Evolutionary conservation across 2,888 invertebrate species (phyloP).

Genomic region (Scaptomyza cyrtandrae): DNA sequence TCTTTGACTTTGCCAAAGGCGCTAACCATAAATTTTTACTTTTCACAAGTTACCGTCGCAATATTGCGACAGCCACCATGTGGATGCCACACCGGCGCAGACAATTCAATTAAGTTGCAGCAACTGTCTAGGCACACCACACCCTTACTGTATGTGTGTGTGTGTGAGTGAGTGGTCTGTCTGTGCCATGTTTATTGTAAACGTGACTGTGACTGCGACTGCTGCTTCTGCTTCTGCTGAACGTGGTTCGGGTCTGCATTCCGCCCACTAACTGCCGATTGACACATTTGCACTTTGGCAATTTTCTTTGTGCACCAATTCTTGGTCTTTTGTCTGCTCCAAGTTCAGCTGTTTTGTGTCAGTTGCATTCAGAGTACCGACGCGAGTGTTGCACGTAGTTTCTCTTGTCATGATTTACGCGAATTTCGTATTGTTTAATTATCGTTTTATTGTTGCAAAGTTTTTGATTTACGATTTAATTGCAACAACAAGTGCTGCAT

Average conservation of each 20-base stretch:
- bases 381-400: constrained; percentile 36
- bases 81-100: constrained; percentile 21
- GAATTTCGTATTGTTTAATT: constrained; percentile 71
- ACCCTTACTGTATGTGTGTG: constrained; percentile 15
- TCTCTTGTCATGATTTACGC: constrained; percentile 70
- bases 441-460: constrained; percentile 73
- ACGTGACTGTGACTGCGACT: constrained; percentile 68
- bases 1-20: constrained; percentile 43
- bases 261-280: constrained; percentile 69
- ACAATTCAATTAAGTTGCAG: constrained; percentile 74
- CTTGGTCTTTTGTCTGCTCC: constrained; percentile 33
- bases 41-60: constrained; percentile 24
- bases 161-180: constrained; percentile 22
- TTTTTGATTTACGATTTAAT: constrained; percentile 79
- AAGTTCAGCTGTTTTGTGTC: constrained; percentile 24
- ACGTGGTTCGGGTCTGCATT: constrained; percentile 29
- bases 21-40: constrained; percentile 19
- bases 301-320: constrained; percentile 54
- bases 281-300: constrained; percentile 76
- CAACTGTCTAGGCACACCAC: constrained; percentile 48
- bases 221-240: constrained; percentile 15
- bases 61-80: constrained; percentile 12
- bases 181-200: constrained; percentile 66
- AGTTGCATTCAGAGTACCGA: constrained; percentile 34
- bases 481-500: constrained; percentile 67